phyloP scores from a whole-genome alignment of 2,113 vertebrate genomes.

The Misgurnus anguillicaudatus region DNA sequence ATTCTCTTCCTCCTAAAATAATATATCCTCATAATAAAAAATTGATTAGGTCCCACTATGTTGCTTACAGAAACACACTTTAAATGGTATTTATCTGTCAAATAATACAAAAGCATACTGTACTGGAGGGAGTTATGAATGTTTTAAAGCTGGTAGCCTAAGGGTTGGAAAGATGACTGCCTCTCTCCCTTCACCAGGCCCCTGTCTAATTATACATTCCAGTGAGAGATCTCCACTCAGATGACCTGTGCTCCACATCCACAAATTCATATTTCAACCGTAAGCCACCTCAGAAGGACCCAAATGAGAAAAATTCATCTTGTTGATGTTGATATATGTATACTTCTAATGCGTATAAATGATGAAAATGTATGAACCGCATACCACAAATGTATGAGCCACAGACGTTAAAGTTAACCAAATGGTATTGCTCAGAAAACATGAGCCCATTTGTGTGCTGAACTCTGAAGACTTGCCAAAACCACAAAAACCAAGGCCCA shows the following conservation, averaged over 20 bases:
- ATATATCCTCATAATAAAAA: neutral
- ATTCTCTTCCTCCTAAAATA: neutral
- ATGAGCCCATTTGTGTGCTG: slow-evolving; percentile 21
- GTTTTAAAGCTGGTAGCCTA: slow-evolving; percentile 38
- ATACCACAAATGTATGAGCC: neutral
- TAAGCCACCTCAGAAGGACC: slow-evolving; percentile 5
- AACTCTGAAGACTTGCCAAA: slow-evolving; percentile 39
- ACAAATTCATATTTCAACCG: slow-evolving; percentile 17
- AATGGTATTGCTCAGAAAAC: slow-evolving; percentile 6
- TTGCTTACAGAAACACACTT: slow-evolving; percentile 6
- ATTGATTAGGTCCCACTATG: slow-evolving; percentile 6
- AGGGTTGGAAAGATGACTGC: slow-evolving; percentile 37
- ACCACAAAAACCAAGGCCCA: slow-evolving; percentile 33
- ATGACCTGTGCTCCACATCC: slow-evolving; percentile 10
- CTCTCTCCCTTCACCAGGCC: slow-evolving; percentile 47
- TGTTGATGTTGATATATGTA: neutral
- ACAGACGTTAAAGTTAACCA: slow-evolving; percentile 7
- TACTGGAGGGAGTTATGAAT: slow-evolving; percentile 24
- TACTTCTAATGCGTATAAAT: neutral
- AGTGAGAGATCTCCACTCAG: slow-evolving; percentile 29
- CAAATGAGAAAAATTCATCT: neutral
- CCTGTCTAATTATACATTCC: slow-evolving; percentile 48
- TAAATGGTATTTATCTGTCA: slow-evolving; percentile 3
- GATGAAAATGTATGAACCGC: neutral
- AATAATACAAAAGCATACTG: slow-evolving; percentile 14